These are phyloP conservation scores for Climacteris rufus DNA, from an alignment of 2,113 vertebrate genomes.

Conservation along the genomic window DNA sequence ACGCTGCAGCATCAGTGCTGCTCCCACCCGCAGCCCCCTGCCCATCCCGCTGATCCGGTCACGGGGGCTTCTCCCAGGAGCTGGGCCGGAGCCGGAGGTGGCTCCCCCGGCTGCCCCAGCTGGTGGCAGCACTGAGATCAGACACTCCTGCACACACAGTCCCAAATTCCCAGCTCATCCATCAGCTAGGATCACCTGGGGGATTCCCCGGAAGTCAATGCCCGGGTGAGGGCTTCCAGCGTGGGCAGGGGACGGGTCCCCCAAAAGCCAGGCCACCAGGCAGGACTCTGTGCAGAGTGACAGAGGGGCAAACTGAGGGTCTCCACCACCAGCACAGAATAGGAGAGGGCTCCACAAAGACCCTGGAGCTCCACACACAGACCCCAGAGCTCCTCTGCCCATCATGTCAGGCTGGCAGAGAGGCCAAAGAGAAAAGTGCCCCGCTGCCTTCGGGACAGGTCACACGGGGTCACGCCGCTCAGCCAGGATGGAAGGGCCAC, in stretches of 20 bases:
- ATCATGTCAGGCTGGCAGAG: fast-evolving
- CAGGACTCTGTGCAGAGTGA: background rate
- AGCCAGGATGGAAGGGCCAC: background rate
- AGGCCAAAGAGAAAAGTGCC: background rate
- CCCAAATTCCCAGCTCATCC: conserved; percentile 57
- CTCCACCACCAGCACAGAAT: background rate
- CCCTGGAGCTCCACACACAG: fast-evolving
- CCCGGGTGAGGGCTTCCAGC: background rate
- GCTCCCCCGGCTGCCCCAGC: conserved; percentile 56
- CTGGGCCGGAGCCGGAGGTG: background rate
- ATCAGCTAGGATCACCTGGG: conserved; percentile 45
- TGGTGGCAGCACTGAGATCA: conserved; percentile 64
- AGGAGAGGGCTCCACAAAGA: background rate
- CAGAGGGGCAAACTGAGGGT: background rate
- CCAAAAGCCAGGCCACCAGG: background rate
- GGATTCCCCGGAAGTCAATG: background rate
- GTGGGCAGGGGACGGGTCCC: background rate
- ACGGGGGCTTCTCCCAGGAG: conserved; percentile 6
- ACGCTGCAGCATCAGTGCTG: fast-evolving
- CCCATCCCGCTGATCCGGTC: background rate
- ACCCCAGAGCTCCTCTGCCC: background rate
- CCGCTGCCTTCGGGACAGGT: background rate
- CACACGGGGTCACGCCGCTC: background rate
- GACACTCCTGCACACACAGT: background rate
- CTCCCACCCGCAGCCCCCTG: background rate